Percentiles rank a stretch among this genome's conserved stretches.
phyloP scores from a whole-genome alignment of 2,888 invertebrate genomes.

The Drosophila mayaguana region DNA sequence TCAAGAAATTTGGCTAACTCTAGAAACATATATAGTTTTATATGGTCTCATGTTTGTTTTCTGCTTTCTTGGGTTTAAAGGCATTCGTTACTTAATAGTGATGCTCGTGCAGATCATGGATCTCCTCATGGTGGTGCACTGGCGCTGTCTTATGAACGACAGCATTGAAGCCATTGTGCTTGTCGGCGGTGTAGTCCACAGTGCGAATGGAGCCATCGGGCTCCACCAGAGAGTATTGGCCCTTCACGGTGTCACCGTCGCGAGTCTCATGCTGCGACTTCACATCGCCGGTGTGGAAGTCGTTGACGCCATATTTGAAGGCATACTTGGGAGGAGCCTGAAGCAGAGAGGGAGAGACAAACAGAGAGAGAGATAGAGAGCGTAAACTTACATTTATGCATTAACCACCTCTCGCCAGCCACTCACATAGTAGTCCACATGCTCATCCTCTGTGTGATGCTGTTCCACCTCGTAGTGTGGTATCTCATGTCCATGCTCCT shows the following conservation, averaged over 20 bases:
- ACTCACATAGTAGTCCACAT: constrained; percentile 89
- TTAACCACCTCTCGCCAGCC: not conserved
- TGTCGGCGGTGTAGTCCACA: constrained; percentile 85
- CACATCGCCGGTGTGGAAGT: constrained; percentile 87
- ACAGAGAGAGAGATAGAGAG: not conserved
- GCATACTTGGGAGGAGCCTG: constrained; percentile 88
- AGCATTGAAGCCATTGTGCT: constrained; percentile 85
- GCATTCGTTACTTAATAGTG: constrained; percentile 57
- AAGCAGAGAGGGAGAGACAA: not conserved
- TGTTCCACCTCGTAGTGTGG: constrained; percentile 80
- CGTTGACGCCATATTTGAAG: constrained; percentile 87
- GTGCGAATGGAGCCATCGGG: constrained; percentile 91
- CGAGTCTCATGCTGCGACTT: constrained; percentile 89
- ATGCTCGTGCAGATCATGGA: constrained; percentile 62
- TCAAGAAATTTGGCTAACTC: constrained; percentile 75
- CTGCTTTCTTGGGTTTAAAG: not conserved
- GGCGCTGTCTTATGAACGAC: constrained; percentile 85
- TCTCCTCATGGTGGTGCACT: constrained; percentile 82
- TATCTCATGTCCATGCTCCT: constrained; percentile 82
- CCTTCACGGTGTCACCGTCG: constrained; percentile 88
- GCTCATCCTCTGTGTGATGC: constrained; percentile 85
- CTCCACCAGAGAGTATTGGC: constrained; percentile 89
- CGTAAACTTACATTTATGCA: not conserved
- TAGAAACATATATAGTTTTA: constrained; percentile 52
- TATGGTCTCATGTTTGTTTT: constrained; percentile 34